Evolutionary conservation across 2,888 invertebrate species (phyloP), one percentile per base, ranked within the genome.

Genomic region (Nysson spinosus): DNA sequence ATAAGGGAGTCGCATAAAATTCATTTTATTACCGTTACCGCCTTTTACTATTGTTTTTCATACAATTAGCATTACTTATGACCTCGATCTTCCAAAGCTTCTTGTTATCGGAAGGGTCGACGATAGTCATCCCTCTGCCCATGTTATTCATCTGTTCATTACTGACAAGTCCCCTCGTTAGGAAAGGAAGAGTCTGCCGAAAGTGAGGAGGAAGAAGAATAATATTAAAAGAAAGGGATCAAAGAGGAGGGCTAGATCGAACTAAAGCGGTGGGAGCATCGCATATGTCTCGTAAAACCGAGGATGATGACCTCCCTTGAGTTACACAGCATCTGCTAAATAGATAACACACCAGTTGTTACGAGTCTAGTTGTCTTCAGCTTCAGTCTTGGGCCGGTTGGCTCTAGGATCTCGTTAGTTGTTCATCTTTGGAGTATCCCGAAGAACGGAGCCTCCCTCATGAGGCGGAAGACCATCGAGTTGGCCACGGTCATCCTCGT

Each of bases 241-340:
- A 69, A 52, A 64, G 56, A 32, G 65, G 58, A 67, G 61, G 55
- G 64, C 51, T 71, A 46, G 34, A 54, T 51, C 19, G 26, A 39
- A 47, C 39, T 9, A 61, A 65, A 66, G 64, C 56, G 70, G 70
- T 65, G 66, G 52, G 75, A 65, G 68, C 46, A 68, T 43, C 46
- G 69, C 58, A 55, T 71, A 61, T 52, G 69, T 51, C 64, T 78
- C 60, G 63, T 78, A 66, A 73, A 69, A 72, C 58, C 44, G 76
- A 80, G 84, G 81, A 82, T 84, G 79, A 82, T 76, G 81, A 83
- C 80, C 81, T 82, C 78, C 77, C 79, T 61, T 75, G 69, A 68
- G 71, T 72, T 75, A 67, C 69, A 69, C 56, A 72, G 69, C 77
- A 79, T 82, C 83, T 81, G 79, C 75, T 83, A 82, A 81, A 83